Conservation (phyloP, 2,113 vertebrate species). For the Lipophrys pholis region DNA sequence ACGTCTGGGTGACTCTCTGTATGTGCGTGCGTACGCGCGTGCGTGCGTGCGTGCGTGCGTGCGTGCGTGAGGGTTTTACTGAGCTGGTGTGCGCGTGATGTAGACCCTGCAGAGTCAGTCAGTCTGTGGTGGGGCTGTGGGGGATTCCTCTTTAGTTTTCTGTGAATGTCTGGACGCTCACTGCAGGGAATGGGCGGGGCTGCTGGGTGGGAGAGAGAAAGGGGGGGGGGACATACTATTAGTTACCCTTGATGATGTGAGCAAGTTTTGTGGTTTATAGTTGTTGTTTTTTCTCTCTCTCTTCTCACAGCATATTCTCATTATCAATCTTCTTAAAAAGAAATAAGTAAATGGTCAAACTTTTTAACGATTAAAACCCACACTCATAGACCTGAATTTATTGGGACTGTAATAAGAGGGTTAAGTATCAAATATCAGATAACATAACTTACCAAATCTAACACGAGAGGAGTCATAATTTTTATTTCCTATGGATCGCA, state of each 20-base stretch:
- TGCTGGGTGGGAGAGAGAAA: background rate
- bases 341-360: no score
- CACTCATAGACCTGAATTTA: no score
- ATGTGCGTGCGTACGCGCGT: constrained; percentile 25
- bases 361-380: no score
- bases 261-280: constrained; percentile 48
- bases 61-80: background rate
- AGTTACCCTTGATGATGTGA: constrained; percentile 54
- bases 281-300: constrained; percentile 15
- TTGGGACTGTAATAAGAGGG: no score
- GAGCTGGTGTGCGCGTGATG: constrained; percentile 22
- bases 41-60: constrained; percentile 18
- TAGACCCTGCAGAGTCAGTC: constrained; percentile 67
- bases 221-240: constrained; percentile 20
- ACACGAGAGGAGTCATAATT: no score
- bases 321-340: no score
- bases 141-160: constrained; percentile 68
- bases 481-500: no score
- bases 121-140: constrained; percentile 65
- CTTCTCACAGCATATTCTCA: background rate
- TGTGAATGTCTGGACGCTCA: constrained; percentile 51
- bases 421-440: no score
- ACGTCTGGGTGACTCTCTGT: constrained; percentile 2
- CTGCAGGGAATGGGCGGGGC: constrained; percentile 35
- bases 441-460: no score